Percentiles rank a stretch among this genome's conserved stretches.
These are phyloP conservation scores for Allygus modestus DNA, from an alignment of 2,888 invertebrate species.

Conservation along the genomic window DNA sequence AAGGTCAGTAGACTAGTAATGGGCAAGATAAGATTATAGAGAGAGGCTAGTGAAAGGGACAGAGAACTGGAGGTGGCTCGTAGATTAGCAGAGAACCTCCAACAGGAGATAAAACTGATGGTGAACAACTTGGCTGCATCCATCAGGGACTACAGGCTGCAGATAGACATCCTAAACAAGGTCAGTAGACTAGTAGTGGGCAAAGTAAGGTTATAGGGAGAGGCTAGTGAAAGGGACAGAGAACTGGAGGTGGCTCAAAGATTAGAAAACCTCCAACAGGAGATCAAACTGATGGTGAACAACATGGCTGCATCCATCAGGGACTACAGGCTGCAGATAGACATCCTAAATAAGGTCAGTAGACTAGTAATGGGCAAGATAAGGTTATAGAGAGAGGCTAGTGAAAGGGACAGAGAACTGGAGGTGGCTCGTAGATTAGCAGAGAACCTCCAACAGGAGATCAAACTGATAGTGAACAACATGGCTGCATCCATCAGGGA, in stretches of 20 bases:
- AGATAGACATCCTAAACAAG: conserved; percentile 35
- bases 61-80: not conserved
- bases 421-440: too few relatives aligned
- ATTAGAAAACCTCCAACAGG: not conserved
- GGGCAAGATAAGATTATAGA: too few relatives aligned
- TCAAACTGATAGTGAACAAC: too few relatives aligned
- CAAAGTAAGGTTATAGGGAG: too few relatives aligned
- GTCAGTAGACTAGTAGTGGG: too few relatives aligned
- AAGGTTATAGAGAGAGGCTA: too few relatives aligned
- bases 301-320: not conserved
- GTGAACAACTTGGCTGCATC: not conserved
- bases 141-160: conserved; percentile 24
- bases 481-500: too few relatives aligned
- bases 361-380: too few relatives aligned
- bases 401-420: too few relatives aligned
- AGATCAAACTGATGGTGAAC: conserved; percentile 9
- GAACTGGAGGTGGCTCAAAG: not conserved
- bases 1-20: conserved; percentile 28
- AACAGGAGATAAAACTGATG: conserved; percentile 18
- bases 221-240: not conserved
- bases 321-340: conserved; percentile 31
- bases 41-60: not conserved
- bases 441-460: too few relatives aligned
- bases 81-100: not conserved
- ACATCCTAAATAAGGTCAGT: conserved; percentile 39